Conservation (phyloP, 2,113 vertebrate genomes). For the Hiodon alosoides region DNA sequence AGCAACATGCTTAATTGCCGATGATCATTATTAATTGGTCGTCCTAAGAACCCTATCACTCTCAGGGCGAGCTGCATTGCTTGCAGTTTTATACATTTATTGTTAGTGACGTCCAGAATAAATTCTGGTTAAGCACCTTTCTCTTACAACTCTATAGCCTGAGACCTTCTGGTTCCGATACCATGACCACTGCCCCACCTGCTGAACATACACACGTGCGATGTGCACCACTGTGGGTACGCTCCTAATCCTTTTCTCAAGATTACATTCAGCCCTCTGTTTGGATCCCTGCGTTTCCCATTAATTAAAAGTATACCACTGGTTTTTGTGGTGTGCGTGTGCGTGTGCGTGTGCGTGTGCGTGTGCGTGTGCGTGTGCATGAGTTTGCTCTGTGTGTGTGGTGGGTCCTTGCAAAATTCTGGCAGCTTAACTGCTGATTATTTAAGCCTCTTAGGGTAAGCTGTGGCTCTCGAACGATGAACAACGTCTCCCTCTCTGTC, state of each 20-base stretch:
- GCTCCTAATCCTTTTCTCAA: background rate
- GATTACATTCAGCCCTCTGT: conserved; percentile 32
- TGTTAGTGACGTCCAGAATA: too few relatives aligned
- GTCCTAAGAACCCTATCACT: too few relatives aligned
- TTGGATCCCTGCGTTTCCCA: conserved; percentile 53
- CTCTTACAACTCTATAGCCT: too few relatives aligned
- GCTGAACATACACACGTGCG: background rate
- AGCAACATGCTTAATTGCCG: conserved; percentile 26
- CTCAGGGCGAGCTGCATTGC: too few relatives aligned
- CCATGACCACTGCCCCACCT: background rate
- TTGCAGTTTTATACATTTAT: too few relatives aligned
- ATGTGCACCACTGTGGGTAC: background rate
- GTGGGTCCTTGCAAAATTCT: conserved; percentile 55
- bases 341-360: background rate
- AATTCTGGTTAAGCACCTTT: too few relatives aligned
- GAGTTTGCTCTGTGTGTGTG: conserved; percentile 50
- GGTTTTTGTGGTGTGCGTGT: too few relatives aligned
- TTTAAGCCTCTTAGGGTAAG: conserved; percentile 71
- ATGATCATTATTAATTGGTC: conserved; percentile 28
- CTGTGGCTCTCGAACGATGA: conserved; percentile 58
- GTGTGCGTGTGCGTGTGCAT: too few relatives aligned
- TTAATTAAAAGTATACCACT: conserved; percentile 59
- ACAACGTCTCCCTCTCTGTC: conserved; percentile 29
- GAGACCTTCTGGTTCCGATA: too few relatives aligned
- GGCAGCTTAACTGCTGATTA: conserved; percentile 70